Conservation (phyloP, 2,797 vertebrate genomes). For the Dryobates pubescens region DNA sequence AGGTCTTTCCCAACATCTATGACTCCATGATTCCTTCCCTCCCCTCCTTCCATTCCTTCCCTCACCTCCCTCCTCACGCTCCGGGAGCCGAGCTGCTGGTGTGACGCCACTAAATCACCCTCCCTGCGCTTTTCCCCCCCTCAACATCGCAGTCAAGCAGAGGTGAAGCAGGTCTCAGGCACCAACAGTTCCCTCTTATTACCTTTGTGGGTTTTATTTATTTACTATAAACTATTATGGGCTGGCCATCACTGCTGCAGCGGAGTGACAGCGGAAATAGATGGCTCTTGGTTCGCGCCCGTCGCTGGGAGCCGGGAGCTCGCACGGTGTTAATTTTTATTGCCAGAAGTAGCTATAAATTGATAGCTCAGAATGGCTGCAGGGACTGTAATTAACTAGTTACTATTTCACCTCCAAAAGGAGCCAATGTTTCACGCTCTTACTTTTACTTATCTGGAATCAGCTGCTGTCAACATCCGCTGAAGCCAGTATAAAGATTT, state of each 20-base stretch:
- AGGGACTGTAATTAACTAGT: slow-evolving; percentile 80
- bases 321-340: slow-evolving; percentile 74
- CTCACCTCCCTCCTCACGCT: background rate
- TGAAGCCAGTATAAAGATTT: slow-evolving; percentile 82
- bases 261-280: background rate
- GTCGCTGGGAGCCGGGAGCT: slow-evolving; percentile 43
- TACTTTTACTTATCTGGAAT: slow-evolving; percentile 81
- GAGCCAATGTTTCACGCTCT: slow-evolving; percentile 77
- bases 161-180: accelerated
- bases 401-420: slow-evolving; percentile 81
- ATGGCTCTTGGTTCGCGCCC: slow-evolving; percentile 22
- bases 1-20: too few species aligned
- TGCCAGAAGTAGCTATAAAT: slow-evolving; percentile 75
- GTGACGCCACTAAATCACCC: background rate
- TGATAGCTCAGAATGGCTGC: slow-evolving; percentile 74
- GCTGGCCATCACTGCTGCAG: background rate
- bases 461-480: slow-evolving; percentile 77
- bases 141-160: accelerated
- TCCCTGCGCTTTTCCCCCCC: accelerated
- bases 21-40: background rate
- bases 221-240: slow-evolving; percentile 34
- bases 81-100: accelerated
- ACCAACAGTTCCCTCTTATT: background rate
- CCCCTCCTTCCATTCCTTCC: background rate
- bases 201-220: slow-evolving; percentile 57